phyloP scores from a whole-genome alignment of 2,888 invertebrate genomes.

The Epicampocera succincta region DNA sequence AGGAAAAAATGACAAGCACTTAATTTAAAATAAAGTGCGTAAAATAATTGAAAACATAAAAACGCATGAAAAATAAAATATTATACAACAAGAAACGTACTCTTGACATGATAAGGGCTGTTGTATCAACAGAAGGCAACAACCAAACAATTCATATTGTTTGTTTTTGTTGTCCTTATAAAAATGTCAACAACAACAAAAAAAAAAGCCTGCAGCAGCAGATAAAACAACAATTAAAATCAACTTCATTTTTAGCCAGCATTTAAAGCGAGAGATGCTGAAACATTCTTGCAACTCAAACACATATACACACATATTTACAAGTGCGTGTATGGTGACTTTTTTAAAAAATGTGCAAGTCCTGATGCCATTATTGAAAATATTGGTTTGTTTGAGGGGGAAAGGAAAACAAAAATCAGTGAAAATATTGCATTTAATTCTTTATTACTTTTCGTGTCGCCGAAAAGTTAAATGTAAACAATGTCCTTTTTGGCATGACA shows the following conservation, averaged over 20 bases:
- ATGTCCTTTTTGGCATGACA: slow-evolving; percentile 28
- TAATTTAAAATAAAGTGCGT: slow-evolving; percentile 69
- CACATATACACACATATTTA: too few species aligned
- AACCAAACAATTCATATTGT: slow-evolving; percentile 60
- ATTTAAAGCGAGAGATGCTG: slow-evolving; percentile 3
- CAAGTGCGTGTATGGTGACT: neutral
- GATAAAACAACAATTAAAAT: slow-evolving; percentile 18
- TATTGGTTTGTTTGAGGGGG: slow-evolving; percentile 44
- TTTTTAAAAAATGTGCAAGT: slow-evolving; percentile 44
- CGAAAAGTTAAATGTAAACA: slow-evolving; percentile 40
- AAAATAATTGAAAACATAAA: slow-evolving; percentile 67
- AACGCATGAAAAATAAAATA: slow-evolving; percentile 59
- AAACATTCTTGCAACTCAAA: slow-evolving; percentile 11
- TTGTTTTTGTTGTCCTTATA: slow-evolving; percentile 69
- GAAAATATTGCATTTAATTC: neutral
- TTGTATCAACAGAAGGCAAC: slow-evolving; percentile 52
- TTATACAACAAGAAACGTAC: slow-evolving; percentile 12
- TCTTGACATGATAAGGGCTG: slow-evolving; percentile 71
- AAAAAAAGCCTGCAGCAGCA: slow-evolving; percentile 12
- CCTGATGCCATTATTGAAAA: slow-evolving; percentile 56
- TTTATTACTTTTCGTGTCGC: slow-evolving; percentile 5
- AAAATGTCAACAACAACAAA: slow-evolving; percentile 69
- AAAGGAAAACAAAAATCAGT: slow-evolving; percentile 26
- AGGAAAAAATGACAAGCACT: slow-evolving; percentile 66
- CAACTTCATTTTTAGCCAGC: slow-evolving; percentile 26